Evolutionary conservation across 1,140 invertebrate genomes (phyloP), one percentile per base, ranked within the genome.

Genomic region (Condylostylus longicornis): DNA sequence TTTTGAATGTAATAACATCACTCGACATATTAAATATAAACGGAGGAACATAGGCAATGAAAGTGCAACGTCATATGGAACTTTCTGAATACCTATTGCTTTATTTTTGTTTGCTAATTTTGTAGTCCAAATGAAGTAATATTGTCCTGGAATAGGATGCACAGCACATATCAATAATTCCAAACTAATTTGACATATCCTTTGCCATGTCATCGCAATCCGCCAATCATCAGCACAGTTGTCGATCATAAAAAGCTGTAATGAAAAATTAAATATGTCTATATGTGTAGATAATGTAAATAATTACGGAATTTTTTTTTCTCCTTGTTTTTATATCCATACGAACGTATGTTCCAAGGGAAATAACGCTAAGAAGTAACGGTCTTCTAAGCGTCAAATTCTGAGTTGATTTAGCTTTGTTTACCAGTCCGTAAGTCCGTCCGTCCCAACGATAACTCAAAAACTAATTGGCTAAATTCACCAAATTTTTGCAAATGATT

Each of bases 171-270:
- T 86, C 42, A 79, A 61, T 45, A 99, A 69, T 66, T 99, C 95
- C 48, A 95, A 71, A 21, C 75, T 70, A 56, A 98, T 91, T 67
- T 95, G 88, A 46, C 77, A 74, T 65, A 91, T 87, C 61, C 91
- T 70, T 66, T 91, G 84, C 81, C 85, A 94, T 40, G 94, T 98
- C 81, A 98, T 94, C 44, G 95, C 94, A 67, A 99, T 98, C 58
- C 94, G 74, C 95, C 95, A 99, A 70, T 99, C 95, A 66, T 98
- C 95, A 35, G 95, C 91, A 69, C 93, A 97, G 72, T 98, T 98
- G 75, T 97, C 90, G 69, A 96, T 95, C 86, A 95, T 93, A 71
- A 95, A 96, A 68, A 96, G 75, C 90, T 96, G 71, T 27, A 70
- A 70, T 51, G 49, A 38, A 34, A 36, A 43, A 45, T 33, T 41